Conservation (phyloP, 2,797 vertebrate genomes). For the Odontamblyopus rebecca region DNA sequence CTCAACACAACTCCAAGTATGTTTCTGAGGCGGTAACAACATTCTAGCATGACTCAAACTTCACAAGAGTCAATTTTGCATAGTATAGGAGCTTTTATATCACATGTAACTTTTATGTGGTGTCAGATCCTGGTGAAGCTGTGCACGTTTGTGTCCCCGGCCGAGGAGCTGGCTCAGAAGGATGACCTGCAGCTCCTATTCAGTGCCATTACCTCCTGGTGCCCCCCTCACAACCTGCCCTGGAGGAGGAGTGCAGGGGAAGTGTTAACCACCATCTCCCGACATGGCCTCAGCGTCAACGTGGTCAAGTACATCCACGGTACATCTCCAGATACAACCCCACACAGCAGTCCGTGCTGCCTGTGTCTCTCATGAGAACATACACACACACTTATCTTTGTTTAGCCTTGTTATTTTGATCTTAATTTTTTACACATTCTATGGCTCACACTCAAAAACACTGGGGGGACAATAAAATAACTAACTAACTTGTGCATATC, state of each 20-base stretch:
- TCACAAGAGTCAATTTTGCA: too few relatives aligned
- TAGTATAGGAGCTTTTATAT: too few relatives aligned
- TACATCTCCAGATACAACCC: slow-evolving; percentile 33
- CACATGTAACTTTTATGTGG: background rate
- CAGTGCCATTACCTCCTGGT: slow-evolving; percentile 99
- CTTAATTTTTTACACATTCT: too few relatives aligned
- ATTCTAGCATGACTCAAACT: too few relatives aligned
- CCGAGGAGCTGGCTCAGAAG: slow-evolving; percentile 96
- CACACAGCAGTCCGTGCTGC: background rate
- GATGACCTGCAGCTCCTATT: slow-evolving; percentile 99
- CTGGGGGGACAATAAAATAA: too few relatives aligned
- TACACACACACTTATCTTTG: too few relatives aligned
- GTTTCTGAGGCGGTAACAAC: too few relatives aligned
- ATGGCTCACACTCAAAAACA: too few relatives aligned
- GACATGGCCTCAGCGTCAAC: slow-evolving; percentile 96
- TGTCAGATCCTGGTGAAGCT: slow-evolving; percentile 94
- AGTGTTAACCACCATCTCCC: slow-evolving; percentile 96
- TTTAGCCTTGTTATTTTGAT: too few relatives aligned
- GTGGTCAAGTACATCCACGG: slow-evolving; percentile 99
- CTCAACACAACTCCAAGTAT: too few relatives aligned
- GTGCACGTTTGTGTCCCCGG: slow-evolving; percentile 95
- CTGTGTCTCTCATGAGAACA: too few relatives aligned
- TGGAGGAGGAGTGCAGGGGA: slow-evolving; percentile 98
- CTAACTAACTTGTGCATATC: background rate
- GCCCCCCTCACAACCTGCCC: slow-evolving; percentile 96